phyloP scores from a whole-genome alignment of 2,113 vertebrate genomes.

The Ursus arctos region DNA sequence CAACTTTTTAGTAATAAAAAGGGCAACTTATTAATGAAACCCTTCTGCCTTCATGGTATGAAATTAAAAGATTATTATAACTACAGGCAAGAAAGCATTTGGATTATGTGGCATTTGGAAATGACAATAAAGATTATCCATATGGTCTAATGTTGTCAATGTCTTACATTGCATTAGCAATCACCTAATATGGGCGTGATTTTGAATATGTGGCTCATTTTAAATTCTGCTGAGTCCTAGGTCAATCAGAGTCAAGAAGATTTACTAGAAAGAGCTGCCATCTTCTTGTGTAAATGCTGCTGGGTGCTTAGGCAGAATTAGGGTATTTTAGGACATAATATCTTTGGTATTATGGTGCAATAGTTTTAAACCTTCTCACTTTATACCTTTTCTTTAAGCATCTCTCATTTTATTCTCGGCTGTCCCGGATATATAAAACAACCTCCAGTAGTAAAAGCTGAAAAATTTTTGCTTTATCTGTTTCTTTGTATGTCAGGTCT shows the following conservation, averaged over 20 bases:
- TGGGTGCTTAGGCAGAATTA: neutral
- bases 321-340: neutral
- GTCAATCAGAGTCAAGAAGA: conserved; percentile 46
- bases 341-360: neutral
- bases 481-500: neutral
- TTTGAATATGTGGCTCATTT: conserved; percentile 36
- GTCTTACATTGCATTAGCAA: neutral
- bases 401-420: conserved; percentile 25
- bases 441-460: neutral
- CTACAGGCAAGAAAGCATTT: conserved; percentile 74
- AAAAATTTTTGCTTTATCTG: neutral
- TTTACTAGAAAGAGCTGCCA: conserved; percentile 20
- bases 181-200: conserved; percentile 29
- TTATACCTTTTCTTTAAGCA: neutral
- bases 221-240: conserved; percentile 28
- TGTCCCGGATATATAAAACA: neutral
- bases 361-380: neutral
- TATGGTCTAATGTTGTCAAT: conserved; percentile 39
- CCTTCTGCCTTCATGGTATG: conserved; percentile 58
- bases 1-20: conserved; percentile 63
- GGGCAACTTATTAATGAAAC: conserved; percentile 63
- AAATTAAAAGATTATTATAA: conserved; percentile 73
- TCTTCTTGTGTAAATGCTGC: neutral
- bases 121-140: conserved; percentile 68
- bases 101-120: conserved; percentile 64